A percentile compares a stretch with the other conserved stretches of the same genome.
Conservation (phyloP, 2,113 vertebrate genomes). For the Ctenodactylus gundi region DNA sequence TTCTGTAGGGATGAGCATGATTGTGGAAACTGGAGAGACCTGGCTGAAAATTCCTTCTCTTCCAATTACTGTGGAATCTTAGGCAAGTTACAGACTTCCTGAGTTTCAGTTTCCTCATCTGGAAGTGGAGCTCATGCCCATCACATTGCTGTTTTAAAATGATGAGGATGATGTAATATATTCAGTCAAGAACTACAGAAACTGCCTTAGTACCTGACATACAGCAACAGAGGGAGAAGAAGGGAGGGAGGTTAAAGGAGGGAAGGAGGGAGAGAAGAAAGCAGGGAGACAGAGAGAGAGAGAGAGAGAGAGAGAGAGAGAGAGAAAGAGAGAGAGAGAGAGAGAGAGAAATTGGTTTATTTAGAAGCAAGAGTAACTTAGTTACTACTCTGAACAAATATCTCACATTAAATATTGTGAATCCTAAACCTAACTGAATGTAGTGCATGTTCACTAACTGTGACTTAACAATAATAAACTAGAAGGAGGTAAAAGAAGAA, state of each 20-base stretch:
- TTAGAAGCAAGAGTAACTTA: constrained; percentile 1
- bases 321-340: not conserved
- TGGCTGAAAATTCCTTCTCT: not conserved
- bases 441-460: not conserved
- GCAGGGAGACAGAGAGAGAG: not conserved
- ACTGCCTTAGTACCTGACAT: not conserved
- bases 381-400: not conserved
- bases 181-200: not conserved
- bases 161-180: not conserved
- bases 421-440: not conserved
- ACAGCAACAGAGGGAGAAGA: no score
- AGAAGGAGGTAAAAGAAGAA: not conserved
- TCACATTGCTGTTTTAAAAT: not conserved
- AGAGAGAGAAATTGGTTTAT: not conserved
- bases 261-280: not conserved
- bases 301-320: not conserved
- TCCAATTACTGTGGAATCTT: not conserved
- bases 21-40: not conserved
- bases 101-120: constrained; percentile 4
- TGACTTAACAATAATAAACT: not conserved
- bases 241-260: not conserved
- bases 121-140: not conserved
- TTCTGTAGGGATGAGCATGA: not conserved
- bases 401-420: not conserved
- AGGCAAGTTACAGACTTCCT: not conserved